phyloP scores from a whole-genome alignment of 1,140 invertebrate species.

The Stratiolaelaps scimitus region DNA sequence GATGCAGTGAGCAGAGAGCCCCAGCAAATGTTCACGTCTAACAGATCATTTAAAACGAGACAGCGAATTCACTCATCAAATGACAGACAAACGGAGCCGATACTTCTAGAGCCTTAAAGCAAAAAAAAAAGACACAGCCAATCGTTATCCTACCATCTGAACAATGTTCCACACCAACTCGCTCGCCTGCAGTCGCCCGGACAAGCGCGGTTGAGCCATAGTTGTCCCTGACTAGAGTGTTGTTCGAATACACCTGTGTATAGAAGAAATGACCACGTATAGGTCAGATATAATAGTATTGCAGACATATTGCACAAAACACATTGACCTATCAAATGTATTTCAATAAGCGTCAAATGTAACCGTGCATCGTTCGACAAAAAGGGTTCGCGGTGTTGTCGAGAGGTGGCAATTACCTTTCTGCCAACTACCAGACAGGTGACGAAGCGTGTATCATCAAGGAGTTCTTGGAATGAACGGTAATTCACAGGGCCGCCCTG shows the following conservation, averaged over 20 bases:
- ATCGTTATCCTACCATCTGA: slow-evolving; percentile 44
- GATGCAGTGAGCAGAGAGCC: no score
- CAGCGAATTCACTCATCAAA: no score
- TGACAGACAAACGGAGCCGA: no score
- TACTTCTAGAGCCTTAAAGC: no score
- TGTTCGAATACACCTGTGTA: slow-evolving; percentile 44
- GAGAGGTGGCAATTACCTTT: slow-evolving; percentile 50
- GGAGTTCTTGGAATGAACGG: slow-evolving; percentile 6
- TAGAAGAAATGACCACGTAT: background rate
- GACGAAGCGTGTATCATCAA: background rate
- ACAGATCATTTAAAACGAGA: no score
- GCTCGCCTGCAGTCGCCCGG: slow-evolving; percentile 50
- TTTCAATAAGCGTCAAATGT: no score
- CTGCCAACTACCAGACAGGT: slow-evolving; percentile 40
- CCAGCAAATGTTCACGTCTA: no score
- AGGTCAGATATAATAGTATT: no score
- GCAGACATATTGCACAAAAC: no score
- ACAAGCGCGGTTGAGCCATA: slow-evolving; percentile 37
- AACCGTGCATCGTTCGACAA: background rate
- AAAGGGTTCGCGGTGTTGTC: background rate
- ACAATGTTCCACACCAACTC: slow-evolving; percentile 45
- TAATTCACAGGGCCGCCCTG: background rate
- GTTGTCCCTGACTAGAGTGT: slow-evolving; percentile 41
- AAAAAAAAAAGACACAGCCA: no score
- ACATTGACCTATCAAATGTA: no score